phyloP scores from a whole-genome alignment of 2,113 vertebrate genomes.

The Cyprinodon variegatus region DNA sequence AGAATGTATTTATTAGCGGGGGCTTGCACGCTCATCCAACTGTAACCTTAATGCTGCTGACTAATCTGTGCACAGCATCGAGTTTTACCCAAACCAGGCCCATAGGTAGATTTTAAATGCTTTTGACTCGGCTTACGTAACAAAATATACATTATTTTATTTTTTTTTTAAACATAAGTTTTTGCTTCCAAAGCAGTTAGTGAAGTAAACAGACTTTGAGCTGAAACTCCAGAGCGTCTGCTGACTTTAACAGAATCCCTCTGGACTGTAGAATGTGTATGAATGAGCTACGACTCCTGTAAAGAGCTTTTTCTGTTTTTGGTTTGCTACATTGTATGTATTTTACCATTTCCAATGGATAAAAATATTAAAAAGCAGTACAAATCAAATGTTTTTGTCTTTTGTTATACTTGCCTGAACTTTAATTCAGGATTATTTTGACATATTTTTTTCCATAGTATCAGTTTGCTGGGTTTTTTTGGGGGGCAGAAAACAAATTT shows the following conservation, averaged over 20 bases:
- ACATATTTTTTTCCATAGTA: no score
- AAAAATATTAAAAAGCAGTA: conserved; percentile 82
- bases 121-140: conserved; percentile 25
- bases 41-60: conserved; percentile 41
- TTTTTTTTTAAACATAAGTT: not conserved
- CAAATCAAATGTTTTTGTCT: conserved; percentile 69
- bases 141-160: not conserved
- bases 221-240: conserved; percentile 46
- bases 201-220: conserved; percentile 9
- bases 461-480: no score
- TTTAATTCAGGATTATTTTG: no score
- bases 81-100: conserved; percentile 17
- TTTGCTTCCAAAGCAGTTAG: conserved; percentile 26
- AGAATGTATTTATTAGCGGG: conserved; percentile 58
- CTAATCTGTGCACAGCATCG: conserved; percentile 32
- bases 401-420: not conserved
- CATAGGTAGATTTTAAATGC: conserved; percentile 1
- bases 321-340: conserved; percentile 92
- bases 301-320: conserved; percentile 82
- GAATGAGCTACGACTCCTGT: conserved; percentile 86
- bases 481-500: no score
- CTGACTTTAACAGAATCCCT: conserved; percentile 45
- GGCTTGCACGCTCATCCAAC: conserved; percentile 56
- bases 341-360: conserved; percentile 86
- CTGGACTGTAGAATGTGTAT: conserved; percentile 76